Base-by-base conservation (phyloP, 2,797 vertebrate species). In the Hippoglossus hippoglossus region DNA sequence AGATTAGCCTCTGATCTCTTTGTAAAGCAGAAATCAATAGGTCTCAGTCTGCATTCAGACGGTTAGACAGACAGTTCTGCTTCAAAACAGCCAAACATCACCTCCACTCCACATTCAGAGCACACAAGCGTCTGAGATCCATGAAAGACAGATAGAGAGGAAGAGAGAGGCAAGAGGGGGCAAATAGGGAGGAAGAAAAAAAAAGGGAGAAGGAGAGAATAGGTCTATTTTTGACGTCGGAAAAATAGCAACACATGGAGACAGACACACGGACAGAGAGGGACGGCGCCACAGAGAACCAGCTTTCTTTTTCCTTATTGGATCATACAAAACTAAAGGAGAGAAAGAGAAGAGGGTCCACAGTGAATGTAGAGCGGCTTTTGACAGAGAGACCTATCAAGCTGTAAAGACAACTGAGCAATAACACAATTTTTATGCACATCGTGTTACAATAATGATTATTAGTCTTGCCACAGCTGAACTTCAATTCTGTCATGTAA, bases 11-110 rank as follows among this genome's bases (percentile, higher is more conserved):
- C 54, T 82, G 81, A 90, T 90, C 83, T 81, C 69, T 72, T 69
- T 63, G 49, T 83, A 88, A 91, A 88, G 55, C 82, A 87, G 67
- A 84, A 89, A 87, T 90, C 89, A 91, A 89, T 91, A 86, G 73
- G 81, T 83, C 82, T 80, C 67, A 47, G 87, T 80, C 71, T 75
- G 80, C 59, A 77, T 87, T 88, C 82, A 87, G 83, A 86, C 44
- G 24, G 75, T 73, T 80, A 84, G 83, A 83, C 71, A 83, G 89
- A 85, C 86, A 86, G 81, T 81, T 88, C 80, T 84, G 87, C 75
- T 86, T 87, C 80, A 90, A 85, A 89, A 88, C 87, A 90, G 63
- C 80, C 81, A 82, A 90, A 84, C 86, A 86, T 78, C 67, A 71
- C 72, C 72, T 73, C 76, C 36, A 71, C 78, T 90, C 80, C 67